phyloP scores from a whole-genome alignment of 1,140 invertebrate genomes.

The Trypoxylus dichotomus region DNA sequence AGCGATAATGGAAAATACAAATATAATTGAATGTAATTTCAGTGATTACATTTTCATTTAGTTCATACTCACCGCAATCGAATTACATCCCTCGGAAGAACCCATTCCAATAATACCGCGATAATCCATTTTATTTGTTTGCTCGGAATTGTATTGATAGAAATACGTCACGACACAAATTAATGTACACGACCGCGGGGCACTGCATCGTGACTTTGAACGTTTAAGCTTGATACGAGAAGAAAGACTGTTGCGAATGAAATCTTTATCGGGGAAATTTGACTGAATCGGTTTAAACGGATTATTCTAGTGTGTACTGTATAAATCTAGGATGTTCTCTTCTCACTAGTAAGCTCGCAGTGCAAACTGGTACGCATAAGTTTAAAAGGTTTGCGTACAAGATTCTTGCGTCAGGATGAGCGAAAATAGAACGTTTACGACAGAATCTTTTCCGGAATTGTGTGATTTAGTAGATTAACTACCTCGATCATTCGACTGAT shows the following conservation, averaged over 20 bases:
- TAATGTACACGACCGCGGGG: background rate
- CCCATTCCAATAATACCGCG: background rate
- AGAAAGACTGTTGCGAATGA: background rate
- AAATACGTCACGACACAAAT: background rate
- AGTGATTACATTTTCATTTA: background rate
- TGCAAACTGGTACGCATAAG: background rate
- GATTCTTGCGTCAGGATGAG: background rate
- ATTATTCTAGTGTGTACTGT: constrained; percentile 16
- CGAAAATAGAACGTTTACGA: background rate
- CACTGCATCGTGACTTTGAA: background rate
- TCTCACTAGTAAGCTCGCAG: background rate
- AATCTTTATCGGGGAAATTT: background rate
- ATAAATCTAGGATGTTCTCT: background rate
- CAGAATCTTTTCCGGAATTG: background rate
- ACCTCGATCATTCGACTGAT: too few relatives aligned
- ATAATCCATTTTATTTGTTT: background rate
- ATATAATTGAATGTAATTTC: background rate
- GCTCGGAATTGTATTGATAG: background rate
- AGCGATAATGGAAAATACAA: background rate
- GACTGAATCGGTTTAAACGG: background rate
- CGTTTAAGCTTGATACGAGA: background rate
- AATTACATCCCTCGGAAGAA: background rate
- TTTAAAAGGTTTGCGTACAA: background rate
- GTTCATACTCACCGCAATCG: background rate
- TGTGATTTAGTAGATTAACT: too few relatives aligned